A percentile compares a stretch with the other conserved stretches of the same genome.
Evolutionary conservation across 2,113 vertebrate genomes (phyloP).

Genomic region (Eurystomus gularis): DNA sequence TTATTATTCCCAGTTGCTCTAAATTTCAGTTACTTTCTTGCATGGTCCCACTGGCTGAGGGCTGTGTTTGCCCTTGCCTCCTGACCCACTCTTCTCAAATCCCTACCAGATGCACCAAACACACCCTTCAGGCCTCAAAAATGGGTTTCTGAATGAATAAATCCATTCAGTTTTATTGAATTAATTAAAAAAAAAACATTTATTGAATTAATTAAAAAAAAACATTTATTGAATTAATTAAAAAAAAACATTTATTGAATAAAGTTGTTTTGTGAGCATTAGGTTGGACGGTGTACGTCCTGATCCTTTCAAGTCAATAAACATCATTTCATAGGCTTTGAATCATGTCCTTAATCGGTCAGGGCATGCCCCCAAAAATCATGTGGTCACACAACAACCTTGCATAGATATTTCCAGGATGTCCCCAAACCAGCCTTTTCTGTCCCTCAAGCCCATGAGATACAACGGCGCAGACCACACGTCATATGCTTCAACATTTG

Average conservation of each 20-base stretch:
- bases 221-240: background rate
- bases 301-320: background rate
- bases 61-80: background rate
- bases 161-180: fast-evolving
- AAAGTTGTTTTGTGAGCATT: background rate
- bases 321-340: background rate
- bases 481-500: background rate
- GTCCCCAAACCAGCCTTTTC: background rate
- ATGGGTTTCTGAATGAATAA: background rate
- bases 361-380: background rate
- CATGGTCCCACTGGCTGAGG: background rate
- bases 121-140: background rate
- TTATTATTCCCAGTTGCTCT: background rate
- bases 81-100: background rate
- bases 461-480: background rate
- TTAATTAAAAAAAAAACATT: background rate
- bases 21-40: background rate
- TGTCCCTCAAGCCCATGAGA: background rate
- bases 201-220: background rate
- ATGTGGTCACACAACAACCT: background rate
- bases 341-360: background rate
- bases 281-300: background rate
- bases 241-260: no score
- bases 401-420: background rate
- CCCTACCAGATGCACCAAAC: background rate